These are phyloP conservation scores for Euura lappo DNA, from an alignment of 1,140 invertebrate species.

Conservation along the genomic window DNA sequence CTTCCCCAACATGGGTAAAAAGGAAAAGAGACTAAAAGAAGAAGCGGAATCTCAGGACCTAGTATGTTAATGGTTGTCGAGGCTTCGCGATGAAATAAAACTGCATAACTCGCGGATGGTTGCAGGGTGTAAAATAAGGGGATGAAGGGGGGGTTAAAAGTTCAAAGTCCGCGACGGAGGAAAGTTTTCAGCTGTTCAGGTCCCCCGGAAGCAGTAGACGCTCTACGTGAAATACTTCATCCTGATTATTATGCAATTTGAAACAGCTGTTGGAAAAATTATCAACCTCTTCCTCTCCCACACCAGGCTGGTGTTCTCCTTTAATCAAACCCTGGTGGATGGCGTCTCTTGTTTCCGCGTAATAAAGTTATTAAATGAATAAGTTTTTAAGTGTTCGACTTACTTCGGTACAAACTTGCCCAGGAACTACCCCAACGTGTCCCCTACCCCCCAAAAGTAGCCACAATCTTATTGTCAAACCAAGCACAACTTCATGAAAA, in stretches of 20 bases:
- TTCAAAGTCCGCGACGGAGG: slow-evolving; percentile 41
- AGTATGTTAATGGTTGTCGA: slow-evolving; percentile 56
- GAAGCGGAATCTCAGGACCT: slow-evolving; percentile 41
- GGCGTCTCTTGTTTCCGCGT: slow-evolving; percentile 1
- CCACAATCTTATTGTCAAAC: not conserved
- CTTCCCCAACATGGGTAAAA: slow-evolving; percentile 35
- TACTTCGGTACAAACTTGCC: not conserved
- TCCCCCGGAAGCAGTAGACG: slow-evolving; percentile 1
- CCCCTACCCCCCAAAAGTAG: not conserved
- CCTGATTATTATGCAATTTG: slow-evolving; percentile 3
- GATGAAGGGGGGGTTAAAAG: slow-evolving; percentile 50
- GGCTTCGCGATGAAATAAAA: slow-evolving; percentile 51
- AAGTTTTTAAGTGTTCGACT: slow-evolving; percentile 3
- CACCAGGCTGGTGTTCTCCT: not conserved
- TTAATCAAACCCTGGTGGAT: not conserved
- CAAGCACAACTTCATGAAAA: not conserved
- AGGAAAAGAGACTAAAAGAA: slow-evolving; percentile 22
- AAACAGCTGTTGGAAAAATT: slow-evolving; percentile 3
- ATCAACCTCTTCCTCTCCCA: not conserved
- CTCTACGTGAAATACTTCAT: slow-evolving; percentile 1
- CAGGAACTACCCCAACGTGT: not conserved
- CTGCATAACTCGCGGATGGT: slow-evolving; percentile 18
- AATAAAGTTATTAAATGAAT: slow-evolving; percentile 4
- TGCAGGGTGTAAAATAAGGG: not conserved
- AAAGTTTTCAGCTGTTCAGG: not conserved